Percentiles rank a stretch among this genome's conserved stretches.
Evolutionary conservation across 2,113 vertebrate genomes (phyloP).

Genomic region (Beaufortia kweichowensis): DNA sequence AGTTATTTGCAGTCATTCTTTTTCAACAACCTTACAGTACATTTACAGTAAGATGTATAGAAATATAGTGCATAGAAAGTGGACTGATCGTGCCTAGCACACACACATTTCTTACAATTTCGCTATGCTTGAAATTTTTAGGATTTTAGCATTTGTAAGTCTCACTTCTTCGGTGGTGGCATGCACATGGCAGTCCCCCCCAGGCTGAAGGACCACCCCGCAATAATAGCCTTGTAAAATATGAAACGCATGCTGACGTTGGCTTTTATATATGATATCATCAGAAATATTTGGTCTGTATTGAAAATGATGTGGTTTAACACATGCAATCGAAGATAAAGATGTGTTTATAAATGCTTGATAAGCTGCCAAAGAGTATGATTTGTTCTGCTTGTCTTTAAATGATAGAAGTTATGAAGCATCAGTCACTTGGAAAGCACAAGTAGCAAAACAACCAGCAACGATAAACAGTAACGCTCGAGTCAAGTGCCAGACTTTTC

Average conservation of each 20-base stretch:
- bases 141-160: too few species aligned
- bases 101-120: too few species aligned
- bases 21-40: too few species aligned
- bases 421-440: not conserved
- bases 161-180: not conserved
- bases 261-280: conserved; percentile 13
- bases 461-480: conserved; percentile 12
- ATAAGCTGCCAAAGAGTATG: conserved; percentile 6
- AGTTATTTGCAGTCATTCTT: too few species aligned
- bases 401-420: conserved; percentile 32
- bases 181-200: not conserved
- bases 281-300: not conserved
- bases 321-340: not conserved
- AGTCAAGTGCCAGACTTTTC: conserved; percentile 62
- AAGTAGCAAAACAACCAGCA: conserved; percentile 13
- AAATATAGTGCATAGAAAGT: too few species aligned
- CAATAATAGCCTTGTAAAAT: not conserved
- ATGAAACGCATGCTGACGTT: not conserved
- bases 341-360: not conserved
- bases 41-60: too few species aligned
- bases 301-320: not conserved
- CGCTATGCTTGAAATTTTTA: too few species aligned
- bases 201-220: not conserved
- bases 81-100: too few species aligned
- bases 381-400: conserved; percentile 34